Percentiles rank a stretch among this genome's conserved stretches.
Evolutionary conservation across 2,797 vertebrate genomes (phyloP).

Genomic region (Arnoldichthys spilopterus): DNA sequence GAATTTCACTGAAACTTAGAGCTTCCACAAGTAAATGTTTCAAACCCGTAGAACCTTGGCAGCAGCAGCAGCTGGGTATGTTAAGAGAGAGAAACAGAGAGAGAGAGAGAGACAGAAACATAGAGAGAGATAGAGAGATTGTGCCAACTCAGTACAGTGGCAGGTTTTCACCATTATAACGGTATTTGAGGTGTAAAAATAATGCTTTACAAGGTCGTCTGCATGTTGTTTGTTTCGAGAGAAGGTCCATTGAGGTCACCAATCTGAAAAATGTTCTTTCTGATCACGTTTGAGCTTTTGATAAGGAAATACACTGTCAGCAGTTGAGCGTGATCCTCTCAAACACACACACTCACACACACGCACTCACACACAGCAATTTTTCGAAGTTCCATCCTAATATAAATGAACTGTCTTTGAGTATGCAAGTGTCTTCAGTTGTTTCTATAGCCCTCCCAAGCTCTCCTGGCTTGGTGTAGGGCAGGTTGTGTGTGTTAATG

Average conservation of each 20-base stretch:
- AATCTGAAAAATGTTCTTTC: slow-evolving; percentile 5
- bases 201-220: slow-evolving; percentile 37
- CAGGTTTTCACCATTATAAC: slow-evolving; percentile 34
- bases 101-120: slow-evolving; percentile 27
- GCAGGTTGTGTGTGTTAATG: not conserved
- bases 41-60: slow-evolving; percentile 78
- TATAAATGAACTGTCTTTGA: not conserved
- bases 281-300: slow-evolving; percentile 22
- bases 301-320: slow-evolving; percentile 23
- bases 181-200: slow-evolving; percentile 31
- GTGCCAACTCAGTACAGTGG: slow-evolving; percentile 29
- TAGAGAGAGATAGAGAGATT: slow-evolving; percentile 2
- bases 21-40: slow-evolving; percentile 47
- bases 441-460: not conserved
- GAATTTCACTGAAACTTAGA: slow-evolving; percentile 39
- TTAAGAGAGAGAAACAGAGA: slow-evolving; percentile 34
- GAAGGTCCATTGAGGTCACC: slow-evolving; percentile 29
- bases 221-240: not conserved
- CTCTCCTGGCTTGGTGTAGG: not conserved
- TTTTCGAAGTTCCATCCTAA: slow-evolving; percentile 2
- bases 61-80: slow-evolving; percentile 77
- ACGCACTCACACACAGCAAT: not conserved
- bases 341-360: not conserved
- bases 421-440: not conserved
- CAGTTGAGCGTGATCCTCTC: not conserved